Base-by-base conservation (phyloP, 2,888 invertebrate species). In the Diarsia dahlii region DNA sequence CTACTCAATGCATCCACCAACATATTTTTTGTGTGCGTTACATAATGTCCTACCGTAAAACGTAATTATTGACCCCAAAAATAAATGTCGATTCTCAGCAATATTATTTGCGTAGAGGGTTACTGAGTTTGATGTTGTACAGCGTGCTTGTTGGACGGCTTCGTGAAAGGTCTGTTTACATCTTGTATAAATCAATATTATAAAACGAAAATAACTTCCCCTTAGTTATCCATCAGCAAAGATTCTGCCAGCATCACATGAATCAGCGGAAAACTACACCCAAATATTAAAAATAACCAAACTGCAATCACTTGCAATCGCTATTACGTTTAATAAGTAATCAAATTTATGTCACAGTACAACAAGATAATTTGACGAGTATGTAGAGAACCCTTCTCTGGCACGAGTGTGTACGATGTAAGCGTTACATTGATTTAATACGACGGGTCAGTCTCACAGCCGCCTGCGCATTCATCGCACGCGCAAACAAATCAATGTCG, bases 391-490 rank as follows among this genome's bases (percentile, higher is more conserved):
- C 73, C 82, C 64, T 71, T 71, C 83, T 63, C 67, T 50, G 45
- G 77, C 60, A 66, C 64, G 50, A 73, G 56, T 64, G 50, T 69
- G 12, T 50, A 76, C 66, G 58, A 56, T 64, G 62, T 34, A 71
- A 71, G 12, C 62, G 54, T 13, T 65, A 58, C 60, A 67, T 68
- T 82, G 78, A 82, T 85, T 68, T 82, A 73, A 82, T 85, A 78
- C 13, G 28, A 65, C 63, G 62, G 48, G 71, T 71, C 85, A 87
- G 87, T 88, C 79, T 71, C 63, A 74, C 39, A 64, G 74, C 54
- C 85, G 88, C 85, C 45, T 64, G 87, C 87, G 88, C 82, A 81
- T 67, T 73, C 75, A 39, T 68, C 54, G 73, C 85, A 84, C 88
- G 81, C 68, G 73, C 66, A 75, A 71, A 71, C 48, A 18, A 73